Conservation (phyloP, 2,797 vertebrate species). For the Linurgus olivaceus region DNA sequence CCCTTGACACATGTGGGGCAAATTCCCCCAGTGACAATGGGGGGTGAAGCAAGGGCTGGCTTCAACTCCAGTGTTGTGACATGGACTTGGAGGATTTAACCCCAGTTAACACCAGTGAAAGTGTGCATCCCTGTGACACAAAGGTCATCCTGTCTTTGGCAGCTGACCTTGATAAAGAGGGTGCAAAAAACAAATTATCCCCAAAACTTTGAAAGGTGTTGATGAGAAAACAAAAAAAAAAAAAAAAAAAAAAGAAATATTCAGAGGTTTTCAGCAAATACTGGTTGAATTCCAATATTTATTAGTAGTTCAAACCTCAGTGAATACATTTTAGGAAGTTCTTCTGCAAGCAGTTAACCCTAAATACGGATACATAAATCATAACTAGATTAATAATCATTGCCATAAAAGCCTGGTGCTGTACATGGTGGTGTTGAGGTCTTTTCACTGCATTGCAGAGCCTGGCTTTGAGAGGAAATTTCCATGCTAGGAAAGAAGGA, state of each 20-base stretch:
- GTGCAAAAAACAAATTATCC: background rate
- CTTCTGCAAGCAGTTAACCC: background rate
- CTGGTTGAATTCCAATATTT: background rate
- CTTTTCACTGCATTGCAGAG: background rate
- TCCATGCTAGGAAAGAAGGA: background rate
- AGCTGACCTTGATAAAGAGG: background rate
- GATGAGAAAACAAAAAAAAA: too few relatives aligned
- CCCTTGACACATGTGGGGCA: background rate
- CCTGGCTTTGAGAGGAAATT: background rate
- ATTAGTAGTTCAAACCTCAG: background rate
- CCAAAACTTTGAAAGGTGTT: background rate
- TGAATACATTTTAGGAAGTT: background rate
- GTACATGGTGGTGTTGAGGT: background rate
- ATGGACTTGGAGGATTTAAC: background rate
- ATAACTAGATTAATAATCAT: background rate
- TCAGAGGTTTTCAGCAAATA: background rate
- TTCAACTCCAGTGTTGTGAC: background rate
- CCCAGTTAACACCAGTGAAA: background rate
- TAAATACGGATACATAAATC: background rate
- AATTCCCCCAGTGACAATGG: accelerated
- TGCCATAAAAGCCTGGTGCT: background rate
- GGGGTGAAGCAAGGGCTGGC: background rate
- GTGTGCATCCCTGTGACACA: background rate
- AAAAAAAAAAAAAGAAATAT: background rate
- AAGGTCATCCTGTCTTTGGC: background rate